Evolutionary conservation across 2,797 vertebrate species (phyloP).

Genomic region (Enteromius thamalakanensis): DNA sequence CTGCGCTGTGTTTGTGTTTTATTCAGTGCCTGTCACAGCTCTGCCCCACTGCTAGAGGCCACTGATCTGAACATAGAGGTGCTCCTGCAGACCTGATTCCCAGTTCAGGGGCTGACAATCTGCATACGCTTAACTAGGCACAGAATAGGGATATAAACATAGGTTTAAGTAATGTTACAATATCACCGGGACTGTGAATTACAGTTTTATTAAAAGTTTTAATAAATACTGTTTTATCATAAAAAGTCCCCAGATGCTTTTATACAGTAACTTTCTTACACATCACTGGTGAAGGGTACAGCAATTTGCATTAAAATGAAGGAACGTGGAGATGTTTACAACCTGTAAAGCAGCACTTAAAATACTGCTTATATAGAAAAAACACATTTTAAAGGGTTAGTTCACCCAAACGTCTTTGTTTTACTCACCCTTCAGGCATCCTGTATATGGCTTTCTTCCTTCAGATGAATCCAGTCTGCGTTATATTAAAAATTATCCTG

Average conservation of each 20-base stretch:
- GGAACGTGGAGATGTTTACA: background rate
- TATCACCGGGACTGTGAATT: background rate
- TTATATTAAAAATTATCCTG: too few species aligned
- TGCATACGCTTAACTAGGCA: background rate
- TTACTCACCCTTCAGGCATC: too few species aligned
- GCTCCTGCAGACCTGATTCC: background rate
- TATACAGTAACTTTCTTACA: background rate
- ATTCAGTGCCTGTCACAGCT: constrained; percentile 42
- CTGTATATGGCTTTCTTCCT: too few species aligned
- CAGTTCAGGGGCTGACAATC: constrained; percentile 38
- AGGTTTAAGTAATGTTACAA: constrained; percentile 4
- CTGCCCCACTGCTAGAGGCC: constrained; percentile 13
- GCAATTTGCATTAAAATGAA: constrained; percentile 3
- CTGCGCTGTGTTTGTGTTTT: constrained; percentile 44
- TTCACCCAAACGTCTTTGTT: too few species aligned
- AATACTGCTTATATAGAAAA: constrained; percentile 5
- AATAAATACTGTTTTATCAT: background rate
- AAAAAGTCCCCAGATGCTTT: background rate
- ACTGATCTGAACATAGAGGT: constrained; percentile 31
- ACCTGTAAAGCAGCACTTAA: constrained; percentile 27
- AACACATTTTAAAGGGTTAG: too few species aligned
- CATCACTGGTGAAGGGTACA: constrained; percentile 13
- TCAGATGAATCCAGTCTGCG: too few species aligned
- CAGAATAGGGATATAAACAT: background rate
- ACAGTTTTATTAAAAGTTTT: background rate